Evolutionary conservation across 2,888 invertebrate species (phyloP), one percentile per base, ranked within the genome.

Genomic region (Dryobotodes eremita): DNA sequence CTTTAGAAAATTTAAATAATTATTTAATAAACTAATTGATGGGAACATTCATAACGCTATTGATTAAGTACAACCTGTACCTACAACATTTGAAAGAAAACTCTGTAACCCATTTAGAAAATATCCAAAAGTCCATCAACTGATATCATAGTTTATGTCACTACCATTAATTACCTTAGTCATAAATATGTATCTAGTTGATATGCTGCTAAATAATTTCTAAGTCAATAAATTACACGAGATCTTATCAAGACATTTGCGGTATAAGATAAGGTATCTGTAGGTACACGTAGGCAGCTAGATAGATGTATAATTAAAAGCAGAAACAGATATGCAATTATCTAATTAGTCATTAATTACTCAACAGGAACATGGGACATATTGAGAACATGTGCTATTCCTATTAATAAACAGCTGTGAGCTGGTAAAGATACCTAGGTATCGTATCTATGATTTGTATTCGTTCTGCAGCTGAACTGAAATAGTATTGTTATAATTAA

Each of bases 281-380:
- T 36, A 62, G 31, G 15, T 77, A 78, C 42, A 78, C 26, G 65
- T 71, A 71, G 57, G 53, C 11, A 73, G 42, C 4, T 68, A 75
- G 64, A 75, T 79, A 83, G 4, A 81, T 75, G 46, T 73, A 83
- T 80, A 79, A 73, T 83, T 84, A 83, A 77, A 90, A 88, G 84
- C 88, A 88, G 89, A 92, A 71, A 91, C 88, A 89, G 90, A 90
- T 90, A 92, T 87, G 89, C 91, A 94, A 93, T 94, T 94, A 93
- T 94, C 91, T 91, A 88, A 94, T 94, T 92, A 94, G 88, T 94
- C 93, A 92, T 94, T 93, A 93, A 94, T 93, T 93, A 93, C 91
- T 93, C 93, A 92, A 88, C 85, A 85, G 79, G 77, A 86, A 91
- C 89, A 90, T 86, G 82, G 89, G 88, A 90, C 91, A 89, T 92